Evolutionary conservation across 2,888 invertebrate genomes (phyloP).

Genomic region (Eubasilissa splendida): DNA sequence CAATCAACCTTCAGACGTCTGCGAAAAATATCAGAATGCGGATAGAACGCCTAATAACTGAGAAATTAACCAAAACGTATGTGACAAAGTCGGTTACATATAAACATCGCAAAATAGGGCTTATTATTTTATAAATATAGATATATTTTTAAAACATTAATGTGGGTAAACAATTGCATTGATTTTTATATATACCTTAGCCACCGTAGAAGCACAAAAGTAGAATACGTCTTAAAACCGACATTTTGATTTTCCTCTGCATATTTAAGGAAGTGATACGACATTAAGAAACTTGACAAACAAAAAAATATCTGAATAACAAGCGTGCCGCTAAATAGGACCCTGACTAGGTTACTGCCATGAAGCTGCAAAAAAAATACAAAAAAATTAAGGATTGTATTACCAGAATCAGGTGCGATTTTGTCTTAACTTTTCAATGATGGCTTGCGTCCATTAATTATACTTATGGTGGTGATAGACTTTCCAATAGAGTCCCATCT

Average conservation of each 20-base stretch:
- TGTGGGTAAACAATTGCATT: background rate
- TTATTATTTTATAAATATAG: no score
- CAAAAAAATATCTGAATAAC: background rate
- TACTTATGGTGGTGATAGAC: no score
- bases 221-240: background rate
- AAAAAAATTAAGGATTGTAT: background rate
- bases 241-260: background rate
- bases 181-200: conserved; percentile 1
- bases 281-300: conserved; percentile 13
- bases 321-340: background rate
- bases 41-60: no score
- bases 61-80: no score
- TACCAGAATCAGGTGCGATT: background rate
- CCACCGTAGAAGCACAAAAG: background rate
- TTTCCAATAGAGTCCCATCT: no score
- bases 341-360: background rate
- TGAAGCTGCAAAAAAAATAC: background rate
- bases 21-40: no score
- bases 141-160: background rate
- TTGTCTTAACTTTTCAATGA: no score
- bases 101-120: no score
- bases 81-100: no score
- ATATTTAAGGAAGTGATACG: background rate
- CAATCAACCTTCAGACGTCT: no score
- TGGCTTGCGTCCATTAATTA: no score